These are phyloP conservation scores for Dromaius novaehollandiae DNA, from an alignment of 2,113 vertebrate genomes.

Conservation along the genomic window DNA sequence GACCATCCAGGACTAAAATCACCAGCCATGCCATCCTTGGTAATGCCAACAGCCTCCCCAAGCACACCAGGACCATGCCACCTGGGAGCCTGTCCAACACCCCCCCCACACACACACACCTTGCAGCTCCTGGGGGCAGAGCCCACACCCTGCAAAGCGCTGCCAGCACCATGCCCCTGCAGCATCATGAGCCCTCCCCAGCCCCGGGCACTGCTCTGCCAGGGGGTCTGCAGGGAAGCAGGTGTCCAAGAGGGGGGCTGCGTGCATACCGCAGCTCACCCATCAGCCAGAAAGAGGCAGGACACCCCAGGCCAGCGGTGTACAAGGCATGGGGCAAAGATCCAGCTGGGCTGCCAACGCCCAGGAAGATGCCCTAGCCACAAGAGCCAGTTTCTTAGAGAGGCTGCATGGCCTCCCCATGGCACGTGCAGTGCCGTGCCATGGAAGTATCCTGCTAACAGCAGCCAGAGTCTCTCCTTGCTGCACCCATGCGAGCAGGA, in stretches of 20 bases:
- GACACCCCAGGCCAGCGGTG: fast-evolving
- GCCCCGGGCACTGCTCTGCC: not conserved
- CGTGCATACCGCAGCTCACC: fast-evolving
- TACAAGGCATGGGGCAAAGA: not conserved
- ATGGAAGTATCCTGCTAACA: not conserved
- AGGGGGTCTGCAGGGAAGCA: not conserved
- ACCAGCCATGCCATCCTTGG: not conserved
- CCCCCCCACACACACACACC: too few species aligned
- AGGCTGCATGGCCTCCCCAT: not conserved
- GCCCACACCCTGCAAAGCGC: not conserved
- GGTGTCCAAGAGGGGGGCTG: not conserved
- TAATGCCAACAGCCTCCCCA: not conserved
- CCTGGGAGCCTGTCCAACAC: not conserved
- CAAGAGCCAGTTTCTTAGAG: not conserved
- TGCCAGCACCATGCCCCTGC: not conserved
- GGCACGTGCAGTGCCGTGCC: too few species aligned
- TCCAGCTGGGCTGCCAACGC: not conserved
- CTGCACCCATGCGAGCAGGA: fast-evolving
- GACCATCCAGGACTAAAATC: not conserved
- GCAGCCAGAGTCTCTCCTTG: not conserved
- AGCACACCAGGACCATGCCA: not conserved
- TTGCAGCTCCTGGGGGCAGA: not conserved
- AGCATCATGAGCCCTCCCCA: fast-evolving
- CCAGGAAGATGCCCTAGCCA: not conserved
- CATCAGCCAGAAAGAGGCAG: not conserved